Evolutionary conservation across 2,113 vertebrate genomes (phyloP), one percentile per base, ranked within the genome.

Genomic region (Pontoporia blainvillei): DNA sequence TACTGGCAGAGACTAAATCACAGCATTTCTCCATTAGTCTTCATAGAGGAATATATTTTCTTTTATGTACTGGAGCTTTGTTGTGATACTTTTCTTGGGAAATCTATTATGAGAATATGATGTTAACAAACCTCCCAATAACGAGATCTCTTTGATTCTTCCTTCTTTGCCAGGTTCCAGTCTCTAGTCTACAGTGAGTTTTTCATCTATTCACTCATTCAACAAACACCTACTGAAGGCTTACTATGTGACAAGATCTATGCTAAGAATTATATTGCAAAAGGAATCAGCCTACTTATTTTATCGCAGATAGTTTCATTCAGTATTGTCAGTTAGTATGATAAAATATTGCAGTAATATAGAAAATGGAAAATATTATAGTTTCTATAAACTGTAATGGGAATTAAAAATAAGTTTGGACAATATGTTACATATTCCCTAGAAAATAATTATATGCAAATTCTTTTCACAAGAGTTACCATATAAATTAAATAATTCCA

Each of bases 401-500:
- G 41, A 87, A 90, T 95, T 90, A 92, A 79, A 8, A 79, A 61
- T 76, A 59, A 34, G 25, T 82, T 72, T 86, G 72, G n/a, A 92
- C 57, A 89, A 59, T 49, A 73, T n/a, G n/a, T 57, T 87, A 67
- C 3, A 94, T 59, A 61, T 36, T 85, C 41, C 95, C 18, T 71
- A 86, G 78, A 92, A 97, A 94, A 93, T 81, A 96, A 90, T 91
- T 79, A 75, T 13, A 90, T 13, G 13, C 66, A 89, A 75, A 0
- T 4, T 76, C 15, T 90, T 46, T 93, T 88, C 72, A 72, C 31
- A 71, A 71, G 49, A 8, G 18, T 72, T 76, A 69, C 36, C 41
- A 13, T 57, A 86, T 54, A 94, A 95, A 86, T 90, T 83, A 93
- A 96, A 83, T 93, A 96, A 67, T 90, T 57, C 15, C 29, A 87